Percentiles rank a stretch among this genome's conserved stretches.
These are phyloP conservation scores for Trimorus sp. DNA, from an alignment of 2,888 invertebrate species.

Conservation along the genomic window DNA sequence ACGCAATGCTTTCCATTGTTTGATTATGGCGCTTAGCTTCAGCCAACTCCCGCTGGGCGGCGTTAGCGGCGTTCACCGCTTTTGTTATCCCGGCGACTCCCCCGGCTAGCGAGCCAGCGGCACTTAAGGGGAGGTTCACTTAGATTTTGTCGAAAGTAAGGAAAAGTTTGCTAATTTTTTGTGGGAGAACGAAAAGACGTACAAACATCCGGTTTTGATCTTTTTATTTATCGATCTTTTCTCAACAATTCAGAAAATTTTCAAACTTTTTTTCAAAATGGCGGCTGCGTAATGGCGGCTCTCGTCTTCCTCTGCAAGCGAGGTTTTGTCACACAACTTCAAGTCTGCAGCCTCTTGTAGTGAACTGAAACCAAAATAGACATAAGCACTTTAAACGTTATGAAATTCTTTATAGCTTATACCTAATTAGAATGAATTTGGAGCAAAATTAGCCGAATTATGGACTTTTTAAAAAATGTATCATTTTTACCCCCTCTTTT, in stretches of 20 bases:
- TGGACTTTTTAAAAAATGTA: conserved; percentile 25
- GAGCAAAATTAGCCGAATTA: conserved; percentile 35
- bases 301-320: too few relatives aligned
- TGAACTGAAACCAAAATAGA: conserved; percentile 38
- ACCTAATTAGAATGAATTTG: conserved; percentile 29
- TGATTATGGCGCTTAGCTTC: too few relatives aligned
- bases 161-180: conserved; percentile 26
- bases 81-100: too few relatives aligned
- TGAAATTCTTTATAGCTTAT: conserved; percentile 40
- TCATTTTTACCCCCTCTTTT: conserved; percentile 22
- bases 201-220: conserved; percentile 36
- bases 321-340: conserved; percentile 21
- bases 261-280: conserved; percentile 24
- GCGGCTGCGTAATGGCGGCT: conserved; percentile 26
- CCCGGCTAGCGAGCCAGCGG: too few relatives aligned
- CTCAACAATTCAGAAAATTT: conserved; percentile 12
- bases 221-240: conserved; percentile 19
- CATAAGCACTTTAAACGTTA: conserved; percentile 28
- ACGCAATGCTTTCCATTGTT: too few relatives aligned
- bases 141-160: conserved; percentile 3
- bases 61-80: too few relatives aligned
- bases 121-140: conserved; percentile 7
- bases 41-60: too few relatives aligned
- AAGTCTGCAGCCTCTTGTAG: conserved; percentile 18
- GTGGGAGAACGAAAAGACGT: conserved; percentile 28